These are phyloP conservation scores for Anguilla anguilla DNA, from an alignment of 2,797 vertebrate genomes.

Conservation along the genomic window DNA sequence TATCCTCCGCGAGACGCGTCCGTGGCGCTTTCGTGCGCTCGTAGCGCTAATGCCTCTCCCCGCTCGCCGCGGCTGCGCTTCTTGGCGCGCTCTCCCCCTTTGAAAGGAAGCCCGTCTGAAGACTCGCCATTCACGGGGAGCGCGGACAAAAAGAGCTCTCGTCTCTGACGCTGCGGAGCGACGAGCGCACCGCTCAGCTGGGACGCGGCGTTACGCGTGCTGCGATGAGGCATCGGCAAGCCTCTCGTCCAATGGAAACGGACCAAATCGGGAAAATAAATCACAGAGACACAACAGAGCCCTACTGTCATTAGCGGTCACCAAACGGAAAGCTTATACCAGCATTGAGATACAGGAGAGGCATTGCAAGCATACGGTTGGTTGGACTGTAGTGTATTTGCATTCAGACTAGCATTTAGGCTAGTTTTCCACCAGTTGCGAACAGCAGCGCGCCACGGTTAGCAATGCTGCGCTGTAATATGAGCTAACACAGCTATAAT, in stretches of 20 bases:
- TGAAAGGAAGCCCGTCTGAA: background rate
- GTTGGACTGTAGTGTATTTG: constrained; percentile 9
- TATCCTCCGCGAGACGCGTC: background rate
- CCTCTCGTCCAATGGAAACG: background rate
- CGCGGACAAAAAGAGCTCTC: background rate
- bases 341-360: background rate
- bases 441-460: background rate
- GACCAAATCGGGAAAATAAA: background rate
- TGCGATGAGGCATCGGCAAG: background rate
- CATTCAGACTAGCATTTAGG: constrained; percentile 31
- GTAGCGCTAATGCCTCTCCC: background rate
- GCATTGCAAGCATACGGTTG: no score
- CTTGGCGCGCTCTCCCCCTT: background rate
- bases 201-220: background rate
- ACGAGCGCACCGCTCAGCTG: background rate
- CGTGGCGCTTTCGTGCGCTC: background rate
- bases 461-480: background rate
- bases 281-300: background rate
- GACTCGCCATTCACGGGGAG: background rate
- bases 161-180: background rate
- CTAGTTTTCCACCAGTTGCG: constrained; percentile 10
- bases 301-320: background rate
- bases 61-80: background rate
- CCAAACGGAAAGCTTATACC: background rate
- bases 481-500: background rate